Percentiles rank a stretch among this genome's conserved stretches.
Evolutionary conservation across 37 sponge, comb jelly and placozoan species (phyloP).

Genomic region (Halisarca cf. caerulea): DNA sequence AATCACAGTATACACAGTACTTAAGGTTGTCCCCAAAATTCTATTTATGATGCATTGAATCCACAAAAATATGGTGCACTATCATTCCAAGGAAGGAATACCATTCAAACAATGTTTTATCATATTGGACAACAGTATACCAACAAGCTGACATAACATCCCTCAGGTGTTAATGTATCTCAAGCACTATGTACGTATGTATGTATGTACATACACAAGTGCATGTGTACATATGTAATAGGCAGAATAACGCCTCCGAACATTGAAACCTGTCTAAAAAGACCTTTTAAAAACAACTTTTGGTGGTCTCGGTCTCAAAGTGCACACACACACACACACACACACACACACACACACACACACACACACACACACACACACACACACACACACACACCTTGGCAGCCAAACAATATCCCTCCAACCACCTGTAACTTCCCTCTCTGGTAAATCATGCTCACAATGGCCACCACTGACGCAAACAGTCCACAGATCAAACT

Average conservation of each 20-base stretch:
- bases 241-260: too few relatives aligned
- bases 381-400: not conserved
- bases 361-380: not conserved
- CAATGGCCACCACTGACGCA: slow-evolving; percentile 47
- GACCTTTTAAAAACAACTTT: not conserved
- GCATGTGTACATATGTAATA: not conserved
- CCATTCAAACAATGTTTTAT: too few relatives aligned
- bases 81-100: too few relatives aligned
- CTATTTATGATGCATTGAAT: too few relatives aligned
- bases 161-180: too few relatives aligned
- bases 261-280: too few relatives aligned
- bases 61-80: too few relatives aligned
- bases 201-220: not conserved
- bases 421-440: not conserved
- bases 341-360: not conserved
- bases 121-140: too few relatives aligned
- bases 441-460: slow-evolving; percentile 41
- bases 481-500: slow-evolving; percentile 33
- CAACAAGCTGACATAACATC: too few relatives aligned
- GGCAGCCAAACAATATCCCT: slow-evolving; percentile 8
- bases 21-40: too few relatives aligned
- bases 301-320: not conserved
- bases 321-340: not conserved
- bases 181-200: not conserved
- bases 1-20: too few relatives aligned